A percentile compares a stretch with the other conserved stretches of the same genome.
Evolutionary conservation across 2,113 vertebrate species (phyloP).

Genomic region (Gavialis gangeticus): DNA sequence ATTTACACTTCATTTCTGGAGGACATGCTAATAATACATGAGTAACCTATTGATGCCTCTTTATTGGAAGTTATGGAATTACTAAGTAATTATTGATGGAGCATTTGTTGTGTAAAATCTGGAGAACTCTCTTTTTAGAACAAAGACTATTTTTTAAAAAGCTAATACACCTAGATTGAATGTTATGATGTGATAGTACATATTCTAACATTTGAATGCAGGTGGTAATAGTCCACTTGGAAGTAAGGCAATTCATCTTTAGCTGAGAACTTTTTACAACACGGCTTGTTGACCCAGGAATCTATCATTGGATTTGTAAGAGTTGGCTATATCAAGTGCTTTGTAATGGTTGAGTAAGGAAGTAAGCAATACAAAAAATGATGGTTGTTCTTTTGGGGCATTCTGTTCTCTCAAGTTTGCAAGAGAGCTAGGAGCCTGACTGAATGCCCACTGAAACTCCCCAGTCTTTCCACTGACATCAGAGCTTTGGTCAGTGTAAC

Average conservation of each 20-base stretch:
- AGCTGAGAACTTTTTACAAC: background rate
- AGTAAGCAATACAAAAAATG: constrained; percentile 28
- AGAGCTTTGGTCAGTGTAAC: background rate
- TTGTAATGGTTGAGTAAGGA: constrained; percentile 47
- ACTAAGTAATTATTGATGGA: background rate
- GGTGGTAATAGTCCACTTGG: background rate
- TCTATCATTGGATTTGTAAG: background rate
- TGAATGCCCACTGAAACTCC: rapidly evolving
- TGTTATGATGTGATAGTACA: background rate
- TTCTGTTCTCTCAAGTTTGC: background rate
- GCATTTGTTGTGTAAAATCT: background rate
- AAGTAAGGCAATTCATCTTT: background rate
- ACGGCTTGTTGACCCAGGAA: constrained; percentile 13
- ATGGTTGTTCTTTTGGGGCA: constrained; percentile 29
- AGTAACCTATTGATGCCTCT: constrained; percentile 16
- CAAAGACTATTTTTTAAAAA: background rate
- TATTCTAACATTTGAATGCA: background rate
- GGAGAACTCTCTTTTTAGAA: constrained; percentile 29
- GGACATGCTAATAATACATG: background rate
- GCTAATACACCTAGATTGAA: background rate
- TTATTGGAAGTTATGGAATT: constrained; percentile 20
- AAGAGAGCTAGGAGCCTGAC: background rate
- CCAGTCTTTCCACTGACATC: background rate
- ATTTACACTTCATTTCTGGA: constrained; percentile 21
- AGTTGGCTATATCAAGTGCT: constrained; percentile 20